Conservation (phyloP, 2,888 invertebrate genomes). For the Microdon myrmicae region DNA sequence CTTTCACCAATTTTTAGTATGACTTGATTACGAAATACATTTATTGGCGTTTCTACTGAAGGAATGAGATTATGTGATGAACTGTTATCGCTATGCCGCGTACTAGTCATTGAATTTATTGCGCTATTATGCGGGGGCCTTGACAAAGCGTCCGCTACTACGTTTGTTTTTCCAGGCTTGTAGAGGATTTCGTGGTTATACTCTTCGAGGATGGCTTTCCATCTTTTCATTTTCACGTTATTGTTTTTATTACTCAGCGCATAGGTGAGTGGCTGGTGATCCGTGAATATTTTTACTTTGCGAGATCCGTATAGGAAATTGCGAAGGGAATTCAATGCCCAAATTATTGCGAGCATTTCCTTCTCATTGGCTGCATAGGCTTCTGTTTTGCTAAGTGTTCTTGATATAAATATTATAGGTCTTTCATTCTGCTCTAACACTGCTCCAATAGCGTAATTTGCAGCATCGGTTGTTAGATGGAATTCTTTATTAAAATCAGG, state of each 20-base stretch:
- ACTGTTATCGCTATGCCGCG: slow-evolving; percentile 23
- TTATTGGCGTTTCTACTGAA: slow-evolving; percentile 14
- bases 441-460: slow-evolving; percentile 26
- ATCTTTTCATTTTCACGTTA: slow-evolving; percentile 16
- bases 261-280: slow-evolving; percentile 34
- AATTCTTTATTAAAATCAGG: slow-evolving; percentile 37
- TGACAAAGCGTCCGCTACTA: slow-evolving; percentile 12
- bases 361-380: slow-evolving; percentile 32
- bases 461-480: slow-evolving; percentile 31
- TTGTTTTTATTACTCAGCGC: no score
- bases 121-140: not conserved
- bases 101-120: slow-evolving; percentile 10
- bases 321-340: slow-evolving; percentile 1
- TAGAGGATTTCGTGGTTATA: slow-evolving; percentile 7
- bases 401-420: slow-evolving; percentile 12
- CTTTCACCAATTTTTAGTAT: slow-evolving; percentile 6
- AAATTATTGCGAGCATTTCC: slow-evolving; percentile 22
- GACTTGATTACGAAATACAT: slow-evolving; percentile 23
- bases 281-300: slow-evolving; percentile 31
- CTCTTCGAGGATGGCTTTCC: slow-evolving; percentile 12
- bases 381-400: slow-evolving; percentile 25
- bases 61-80: slow-evolving; percentile 18
- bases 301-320: slow-evolving; percentile 34
- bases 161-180: not conserved
- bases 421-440: slow-evolving; percentile 14